Conservation (phyloP, 2,113 vertebrate species). For the Gavialis gangeticus region DNA sequence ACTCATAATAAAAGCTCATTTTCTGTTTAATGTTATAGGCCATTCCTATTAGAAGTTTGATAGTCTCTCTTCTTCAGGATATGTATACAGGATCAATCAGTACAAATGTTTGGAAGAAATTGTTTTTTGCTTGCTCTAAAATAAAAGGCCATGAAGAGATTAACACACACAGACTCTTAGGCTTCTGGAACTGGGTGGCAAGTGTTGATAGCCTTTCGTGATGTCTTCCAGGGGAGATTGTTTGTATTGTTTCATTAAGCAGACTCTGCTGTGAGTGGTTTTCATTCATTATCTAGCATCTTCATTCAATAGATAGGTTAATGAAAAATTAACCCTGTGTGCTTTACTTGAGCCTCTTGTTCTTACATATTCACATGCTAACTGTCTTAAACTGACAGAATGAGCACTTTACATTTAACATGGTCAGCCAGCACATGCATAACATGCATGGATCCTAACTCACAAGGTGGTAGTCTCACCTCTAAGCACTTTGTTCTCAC, state of each 20-base stretch:
- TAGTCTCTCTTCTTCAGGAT: neutral
- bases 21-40: neutral
- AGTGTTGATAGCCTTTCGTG: neutral
- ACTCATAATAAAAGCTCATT: neutral
- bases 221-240: neutral
- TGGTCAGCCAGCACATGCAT: neutral
- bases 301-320: neutral
- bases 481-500: neutral
- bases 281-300: neutral
- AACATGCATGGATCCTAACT: neutral
- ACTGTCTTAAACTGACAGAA: neutral
- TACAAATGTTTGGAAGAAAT: neutral
- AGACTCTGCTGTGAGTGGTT: neutral
- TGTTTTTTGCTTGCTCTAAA: neutral
- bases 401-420: neutral
- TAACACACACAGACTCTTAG: neutral
- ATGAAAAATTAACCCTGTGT: neutral
- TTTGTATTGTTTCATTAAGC: neutral
- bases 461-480: neutral
- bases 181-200: neutral
- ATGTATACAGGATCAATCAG: neutral
- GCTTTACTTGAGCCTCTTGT: neutral
- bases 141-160: neutral
- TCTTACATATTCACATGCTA: neutral
- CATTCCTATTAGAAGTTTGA: neutral